Evolutionary conservation across 2,888 invertebrate species (phyloP).

Genomic region (Hymenopus coronatus): DNA sequence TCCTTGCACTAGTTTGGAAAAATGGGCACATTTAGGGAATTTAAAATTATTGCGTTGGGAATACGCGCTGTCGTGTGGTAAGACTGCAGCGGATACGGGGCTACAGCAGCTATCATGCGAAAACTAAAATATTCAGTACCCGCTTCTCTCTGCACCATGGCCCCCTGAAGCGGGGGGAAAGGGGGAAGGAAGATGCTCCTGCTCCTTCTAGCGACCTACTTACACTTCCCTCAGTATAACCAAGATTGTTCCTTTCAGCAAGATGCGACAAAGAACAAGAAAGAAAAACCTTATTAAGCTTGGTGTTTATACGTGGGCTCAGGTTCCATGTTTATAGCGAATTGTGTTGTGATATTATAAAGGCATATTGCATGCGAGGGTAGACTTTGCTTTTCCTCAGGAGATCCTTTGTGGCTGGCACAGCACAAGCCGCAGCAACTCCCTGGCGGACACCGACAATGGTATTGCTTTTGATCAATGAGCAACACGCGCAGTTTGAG

Average conservation of each 20-base stretch:
- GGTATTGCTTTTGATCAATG: neutral
- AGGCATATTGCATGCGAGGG: neutral
- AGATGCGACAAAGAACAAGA: neutral
- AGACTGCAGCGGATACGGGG: neutral
- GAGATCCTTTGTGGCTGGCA: neutral
- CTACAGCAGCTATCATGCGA: conserved; percentile 10
- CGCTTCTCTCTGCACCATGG: conserved; percentile 1
- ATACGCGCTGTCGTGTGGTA: neutral
- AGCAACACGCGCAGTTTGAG: neutral
- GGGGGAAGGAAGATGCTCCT: conserved; percentile 6
- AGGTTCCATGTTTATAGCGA: neutral
- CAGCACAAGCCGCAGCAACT: neutral
- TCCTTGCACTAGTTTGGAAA: conserved; percentile 4
- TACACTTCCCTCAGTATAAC: neutral
- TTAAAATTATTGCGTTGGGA: conserved; percentile 22
- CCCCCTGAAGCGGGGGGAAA: neutral
- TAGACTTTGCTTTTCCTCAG: neutral
- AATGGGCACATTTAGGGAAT: conserved; percentile 18
- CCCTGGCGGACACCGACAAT: neutral
- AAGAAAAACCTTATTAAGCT: neutral
- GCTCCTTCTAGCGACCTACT: conserved; percentile 10
- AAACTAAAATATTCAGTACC: conserved; percentile 20
- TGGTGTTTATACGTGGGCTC: neutral
- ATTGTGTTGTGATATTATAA: neutral
- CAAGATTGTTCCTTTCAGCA: neutral